Percentiles rank a stretch among this genome's conserved stretches.
Evolutionary conservation across 1,140 invertebrate genomes (phyloP).

Genomic region (Tetramorium parvispinum): DNA sequence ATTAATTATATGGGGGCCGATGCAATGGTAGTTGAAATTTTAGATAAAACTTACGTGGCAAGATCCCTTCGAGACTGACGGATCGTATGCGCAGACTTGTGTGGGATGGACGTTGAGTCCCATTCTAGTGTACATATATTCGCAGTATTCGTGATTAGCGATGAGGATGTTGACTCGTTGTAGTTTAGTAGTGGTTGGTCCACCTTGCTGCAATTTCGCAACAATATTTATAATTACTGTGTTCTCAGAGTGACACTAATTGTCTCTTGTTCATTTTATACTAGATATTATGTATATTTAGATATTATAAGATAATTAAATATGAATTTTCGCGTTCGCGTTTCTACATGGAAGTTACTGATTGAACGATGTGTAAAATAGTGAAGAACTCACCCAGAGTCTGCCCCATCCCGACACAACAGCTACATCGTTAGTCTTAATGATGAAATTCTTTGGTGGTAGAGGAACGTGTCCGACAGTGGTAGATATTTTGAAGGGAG

Average conservation of each 20-base stretch:
- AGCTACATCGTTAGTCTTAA: slow-evolving; percentile 55
- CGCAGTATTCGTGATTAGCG: slow-evolving; percentile 53
- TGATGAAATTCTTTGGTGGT: not conserved
- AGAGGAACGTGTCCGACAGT: slow-evolving; percentile 36
- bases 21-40: not conserved
- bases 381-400: slow-evolving; percentile 52
- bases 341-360: not conserved
- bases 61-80: slow-evolving; percentile 55
- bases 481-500: slow-evolving; percentile 13
- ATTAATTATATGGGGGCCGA: not conserved
- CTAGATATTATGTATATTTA: not conserved
- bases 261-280: not conserved
- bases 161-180: slow-evolving; percentile 64
- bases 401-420: slow-evolving; percentile 73
- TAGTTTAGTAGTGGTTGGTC: slow-evolving; percentile 40
- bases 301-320: not conserved
- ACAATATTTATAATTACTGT: not conserved
- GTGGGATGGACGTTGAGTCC: slow-evolving; percentile 36
- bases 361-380: not conserved
- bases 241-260: not conserved
- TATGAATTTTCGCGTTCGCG: not conserved
- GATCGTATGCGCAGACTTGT: slow-evolving; percentile 70
- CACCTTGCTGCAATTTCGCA: slow-evolving; percentile 59
- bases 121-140: not conserved
- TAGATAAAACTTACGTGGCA: slow-evolving; percentile 68